A percentile compares a stretch with the other conserved stretches of the same genome.
Conservation (phyloP, 2,888 invertebrate genomes). For the Rhagonycha lutea region DNA sequence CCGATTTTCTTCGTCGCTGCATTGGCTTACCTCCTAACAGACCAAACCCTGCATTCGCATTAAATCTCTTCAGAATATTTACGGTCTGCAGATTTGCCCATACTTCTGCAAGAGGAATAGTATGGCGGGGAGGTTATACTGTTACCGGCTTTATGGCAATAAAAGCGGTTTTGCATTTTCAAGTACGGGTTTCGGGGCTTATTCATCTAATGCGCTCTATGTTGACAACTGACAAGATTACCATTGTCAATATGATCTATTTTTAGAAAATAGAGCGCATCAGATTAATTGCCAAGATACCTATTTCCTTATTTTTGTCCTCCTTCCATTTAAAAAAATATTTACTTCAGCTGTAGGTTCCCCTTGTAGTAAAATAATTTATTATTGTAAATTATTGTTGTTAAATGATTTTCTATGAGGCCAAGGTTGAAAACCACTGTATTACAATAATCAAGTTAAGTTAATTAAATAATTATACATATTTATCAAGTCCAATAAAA, state of each 20-base stretch:
- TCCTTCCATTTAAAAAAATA: no score
- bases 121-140: conserved; percentile 37
- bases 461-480: neutral
- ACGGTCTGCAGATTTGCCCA: conserved; percentile 62
- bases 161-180: conserved; percentile 17
- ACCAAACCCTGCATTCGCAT: conserved; percentile 59
- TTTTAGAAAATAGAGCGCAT: no score
- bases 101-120: conserved; percentile 51
- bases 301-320: no score
- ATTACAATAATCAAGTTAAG: no score
- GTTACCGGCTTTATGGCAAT: conserved; percentile 40
- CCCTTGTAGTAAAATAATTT: neutral
- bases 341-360: no score
- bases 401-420: neutral
- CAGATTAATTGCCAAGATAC: no score
- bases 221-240: no score
- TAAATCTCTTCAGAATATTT: conserved; percentile 60
- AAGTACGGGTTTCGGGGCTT: no score
- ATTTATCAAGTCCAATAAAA: no score
- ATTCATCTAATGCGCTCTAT: no score
- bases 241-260: no score
- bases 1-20: conserved; percentile 66
- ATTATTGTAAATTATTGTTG: no score
- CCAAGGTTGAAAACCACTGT: neutral
- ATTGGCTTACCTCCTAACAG: conserved; percentile 64